Conservation (phyloP, 2,797 vertebrate species). For the Betta splendens region DNA sequence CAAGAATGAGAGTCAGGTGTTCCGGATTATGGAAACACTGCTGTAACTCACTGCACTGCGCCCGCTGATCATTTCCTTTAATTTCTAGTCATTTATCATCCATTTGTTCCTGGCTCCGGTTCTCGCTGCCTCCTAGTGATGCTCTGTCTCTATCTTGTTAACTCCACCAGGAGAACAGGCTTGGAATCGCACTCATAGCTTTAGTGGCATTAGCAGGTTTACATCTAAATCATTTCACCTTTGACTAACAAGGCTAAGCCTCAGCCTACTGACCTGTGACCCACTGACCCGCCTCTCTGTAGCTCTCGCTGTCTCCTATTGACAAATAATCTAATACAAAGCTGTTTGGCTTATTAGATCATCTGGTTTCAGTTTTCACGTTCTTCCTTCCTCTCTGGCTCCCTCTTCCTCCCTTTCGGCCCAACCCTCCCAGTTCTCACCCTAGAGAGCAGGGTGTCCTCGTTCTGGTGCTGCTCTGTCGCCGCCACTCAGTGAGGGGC, state of each 20-base stretch:
- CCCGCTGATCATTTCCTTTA: not conserved
- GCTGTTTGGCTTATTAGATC: no score
- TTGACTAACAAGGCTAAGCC: conserved; percentile 28
- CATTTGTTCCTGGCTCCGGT: not conserved
- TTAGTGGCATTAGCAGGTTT: conserved; percentile 51
- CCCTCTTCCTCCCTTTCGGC: conserved; percentile 2
- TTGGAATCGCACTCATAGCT: conserved; percentile 47
- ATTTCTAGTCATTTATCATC: no score
- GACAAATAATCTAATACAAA: not conserved
- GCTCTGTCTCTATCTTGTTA: conserved; percentile 20
- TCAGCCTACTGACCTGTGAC: conserved; percentile 39
- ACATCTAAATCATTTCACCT: conserved; percentile 38
- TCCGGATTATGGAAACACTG: not conserved
- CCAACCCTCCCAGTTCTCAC: conserved; percentile 25
- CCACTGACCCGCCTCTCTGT: conserved; percentile 9
- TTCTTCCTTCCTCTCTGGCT: not conserved
- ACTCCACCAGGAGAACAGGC: conserved; percentile 22
- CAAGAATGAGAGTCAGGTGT: not conserved
- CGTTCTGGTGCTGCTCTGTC: conserved; percentile 60
- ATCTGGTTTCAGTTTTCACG: no score
- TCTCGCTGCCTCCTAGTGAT: not conserved
- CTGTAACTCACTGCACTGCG: not conserved
- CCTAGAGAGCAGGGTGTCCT: conserved; percentile 59
- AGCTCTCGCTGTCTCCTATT: no score
- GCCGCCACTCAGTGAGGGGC: conserved; percentile 52